A percentile compares a stretch with the other conserved stretches of the same genome.
Evolutionary conservation across 2,888 invertebrate genomes (phyloP).

Genomic region (Thyatira batis): DNA sequence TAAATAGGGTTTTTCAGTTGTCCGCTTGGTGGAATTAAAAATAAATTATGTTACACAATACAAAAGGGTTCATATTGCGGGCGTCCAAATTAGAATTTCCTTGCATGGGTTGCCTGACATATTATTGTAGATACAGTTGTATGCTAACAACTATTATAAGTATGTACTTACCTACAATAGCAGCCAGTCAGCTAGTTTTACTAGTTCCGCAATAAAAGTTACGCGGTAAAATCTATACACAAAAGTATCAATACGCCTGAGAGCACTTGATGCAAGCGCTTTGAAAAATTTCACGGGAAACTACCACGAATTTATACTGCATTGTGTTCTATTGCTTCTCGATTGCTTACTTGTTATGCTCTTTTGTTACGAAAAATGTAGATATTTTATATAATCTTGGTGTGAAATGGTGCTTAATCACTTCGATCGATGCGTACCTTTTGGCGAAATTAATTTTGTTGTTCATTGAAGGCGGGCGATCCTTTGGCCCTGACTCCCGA

Average conservation of each 20-base stretch:
- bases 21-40: too few species aligned
- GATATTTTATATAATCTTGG: conserved; percentile 21
- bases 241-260: conserved; percentile 19
- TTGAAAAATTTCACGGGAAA: conserved; percentile 37
- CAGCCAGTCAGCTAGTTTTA: conserved; percentile 46
- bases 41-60: too few species aligned
- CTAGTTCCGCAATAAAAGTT: conserved; percentile 51
- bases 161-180: conserved; percentile 39
- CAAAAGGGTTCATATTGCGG: too few species aligned
- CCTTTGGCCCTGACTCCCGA: conserved; percentile 52
- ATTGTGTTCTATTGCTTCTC: conserved; percentile 45
- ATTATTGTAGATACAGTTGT: neutral
- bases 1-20: too few species aligned
- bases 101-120: too few species aligned
- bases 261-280: conserved; percentile 40
- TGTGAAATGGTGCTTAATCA: conserved; percentile 1
- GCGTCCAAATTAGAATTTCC: too few species aligned
- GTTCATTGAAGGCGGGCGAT: conserved; percentile 53
- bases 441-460: conserved; percentile 64
- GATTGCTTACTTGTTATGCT: conserved; percentile 48
- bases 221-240: conserved; percentile 39
- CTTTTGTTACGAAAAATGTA: conserved; percentile 20
- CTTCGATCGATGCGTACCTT: conserved; percentile 9
- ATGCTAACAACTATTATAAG: neutral
- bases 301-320: conserved; percentile 52